Evolutionary conservation across 2,113 vertebrate species (phyloP).

Genomic region (Apteryx mantelli): DNA sequence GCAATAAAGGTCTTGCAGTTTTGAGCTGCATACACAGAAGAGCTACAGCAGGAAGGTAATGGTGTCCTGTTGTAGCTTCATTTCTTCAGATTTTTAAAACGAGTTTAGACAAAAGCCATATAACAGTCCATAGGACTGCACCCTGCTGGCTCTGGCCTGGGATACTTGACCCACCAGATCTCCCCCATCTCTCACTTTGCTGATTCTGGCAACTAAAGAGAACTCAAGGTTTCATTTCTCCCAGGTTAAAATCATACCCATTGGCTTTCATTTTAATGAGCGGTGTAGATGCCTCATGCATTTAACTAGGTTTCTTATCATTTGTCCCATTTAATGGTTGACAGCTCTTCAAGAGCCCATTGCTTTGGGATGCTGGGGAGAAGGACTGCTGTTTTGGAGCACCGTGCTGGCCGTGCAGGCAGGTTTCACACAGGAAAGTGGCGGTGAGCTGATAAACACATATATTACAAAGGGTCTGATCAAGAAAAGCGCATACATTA

Average conservation of each 20-base stretch:
- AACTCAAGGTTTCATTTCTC: neutral
- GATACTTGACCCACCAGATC: neutral
- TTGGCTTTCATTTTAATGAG: neutral
- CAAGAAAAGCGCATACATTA: neutral
- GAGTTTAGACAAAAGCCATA: neutral
- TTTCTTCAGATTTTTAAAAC: neutral
- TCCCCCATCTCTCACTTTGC: neutral
- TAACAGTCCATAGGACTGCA: neutral
- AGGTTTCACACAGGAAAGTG: slow-evolving; percentile 38
- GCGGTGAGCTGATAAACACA: slow-evolving; percentile 34
- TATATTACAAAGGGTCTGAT: neutral
- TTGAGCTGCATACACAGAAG: neutral
- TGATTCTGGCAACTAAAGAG: neutral
- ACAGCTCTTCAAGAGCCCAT: neutral
- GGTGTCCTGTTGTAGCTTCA: neutral
- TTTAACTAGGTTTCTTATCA: neutral
- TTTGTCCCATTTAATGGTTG: neutral
- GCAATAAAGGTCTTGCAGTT: neutral
- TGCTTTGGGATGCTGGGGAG: neutral
- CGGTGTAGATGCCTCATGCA: neutral
- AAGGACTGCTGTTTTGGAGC: neutral
- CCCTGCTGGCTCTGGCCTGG: neutral
- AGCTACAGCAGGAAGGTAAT: neutral
- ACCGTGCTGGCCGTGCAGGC: neutral
- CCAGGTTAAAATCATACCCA: neutral